Conservation (phyloP, 1,140 invertebrate species). For the Leptinotarsa undecemlineata region DNA sequence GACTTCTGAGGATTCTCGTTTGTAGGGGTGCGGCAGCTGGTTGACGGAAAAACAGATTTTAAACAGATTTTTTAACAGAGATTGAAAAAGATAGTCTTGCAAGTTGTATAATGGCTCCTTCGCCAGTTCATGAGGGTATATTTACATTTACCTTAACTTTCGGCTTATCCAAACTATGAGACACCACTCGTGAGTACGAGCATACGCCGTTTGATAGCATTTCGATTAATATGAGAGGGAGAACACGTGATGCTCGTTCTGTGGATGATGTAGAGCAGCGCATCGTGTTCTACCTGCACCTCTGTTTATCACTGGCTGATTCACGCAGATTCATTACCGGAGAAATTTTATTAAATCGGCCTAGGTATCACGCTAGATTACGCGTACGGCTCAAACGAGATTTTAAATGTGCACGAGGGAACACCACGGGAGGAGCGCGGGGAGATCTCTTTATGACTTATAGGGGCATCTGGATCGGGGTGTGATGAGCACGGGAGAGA, state of each 20-base stretch:
- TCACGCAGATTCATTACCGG: slow-evolving; percentile 5
- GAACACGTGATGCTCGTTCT: slow-evolving; percentile 25
- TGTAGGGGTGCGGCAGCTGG: too few species aligned
- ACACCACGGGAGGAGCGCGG: background rate
- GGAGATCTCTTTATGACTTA: background rate
- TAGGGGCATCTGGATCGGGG: slow-evolving; percentile 2
- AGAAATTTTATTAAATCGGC: slow-evolving; percentile 19
- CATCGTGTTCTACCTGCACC: background rate
- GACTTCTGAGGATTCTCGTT: too few species aligned
- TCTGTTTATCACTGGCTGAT: slow-evolving; percentile 21
- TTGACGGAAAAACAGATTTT: too few species aligned
- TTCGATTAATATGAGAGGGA: slow-evolving; percentile 30
- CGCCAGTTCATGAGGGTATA: too few species aligned
- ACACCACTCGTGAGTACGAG: slow-evolving; percentile 5
- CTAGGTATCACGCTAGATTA: slow-evolving; percentile 14
- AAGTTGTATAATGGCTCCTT: too few species aligned
- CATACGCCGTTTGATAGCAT: slow-evolving; percentile 25
- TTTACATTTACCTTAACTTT: too few species aligned
- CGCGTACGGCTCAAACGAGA: background rate
- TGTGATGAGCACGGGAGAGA: background rate
- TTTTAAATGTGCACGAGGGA: slow-evolving; percentile 1
- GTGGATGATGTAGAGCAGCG: slow-evolving; percentile 19
- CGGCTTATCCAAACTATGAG: too few species aligned
- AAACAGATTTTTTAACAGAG: too few species aligned
- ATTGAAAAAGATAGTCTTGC: too few species aligned